Base-by-base conservation (phyloP, 64 coral and sea anemone genomes). In the Stylophora pistillata region DNA sequence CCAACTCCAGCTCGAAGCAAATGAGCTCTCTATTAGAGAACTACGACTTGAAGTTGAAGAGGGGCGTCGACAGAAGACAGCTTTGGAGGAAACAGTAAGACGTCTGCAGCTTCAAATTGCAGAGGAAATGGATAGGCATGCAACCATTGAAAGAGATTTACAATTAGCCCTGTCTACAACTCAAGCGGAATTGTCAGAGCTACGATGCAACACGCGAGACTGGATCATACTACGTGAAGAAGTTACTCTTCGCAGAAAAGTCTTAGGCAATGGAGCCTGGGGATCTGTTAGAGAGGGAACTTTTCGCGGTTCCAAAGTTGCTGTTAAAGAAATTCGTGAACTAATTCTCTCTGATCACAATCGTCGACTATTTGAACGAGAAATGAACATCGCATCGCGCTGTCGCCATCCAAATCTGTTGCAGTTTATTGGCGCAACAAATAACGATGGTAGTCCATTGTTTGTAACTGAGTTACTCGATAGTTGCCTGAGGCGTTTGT, bases 351-450 rank as follows among this genome's bases (percentile, higher is more conserved):
- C 82, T 66, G 11, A 37, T 78, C 23, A 92, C 55, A 86, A 79
- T 76, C 80, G 57, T 20, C 23, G 47, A 18, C 32, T 86, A 0
- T 85, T 92, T 78, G 71, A 77, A 26, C 55, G 86, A 77, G 86
- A 88, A 75, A 88, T 88, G 56, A 65, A 7, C 5, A 59, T 88
- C 17, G 86, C 86, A 17, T 77, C 86, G 0, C 32, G 56, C 16
- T 94, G 91, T 72, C 91, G 95, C 13, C 95, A 98, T 78, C 95
- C 95, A 5, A 88, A 88, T 88, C 83, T 98, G 13, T 72, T 98
- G 4, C 95, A 98, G 77, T 98, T 98, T 26, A 98, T 98, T 11
- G 95, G 95, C 41, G 95, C 95, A 5, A 98, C 95, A 29, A 87
- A 90, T 76, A 88, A 91, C 15, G 88, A 98, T 4, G 63, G 55